phyloP scores from a whole-genome alignment of 1,140 invertebrate species.

The Heliconius nattereri region DNA sequence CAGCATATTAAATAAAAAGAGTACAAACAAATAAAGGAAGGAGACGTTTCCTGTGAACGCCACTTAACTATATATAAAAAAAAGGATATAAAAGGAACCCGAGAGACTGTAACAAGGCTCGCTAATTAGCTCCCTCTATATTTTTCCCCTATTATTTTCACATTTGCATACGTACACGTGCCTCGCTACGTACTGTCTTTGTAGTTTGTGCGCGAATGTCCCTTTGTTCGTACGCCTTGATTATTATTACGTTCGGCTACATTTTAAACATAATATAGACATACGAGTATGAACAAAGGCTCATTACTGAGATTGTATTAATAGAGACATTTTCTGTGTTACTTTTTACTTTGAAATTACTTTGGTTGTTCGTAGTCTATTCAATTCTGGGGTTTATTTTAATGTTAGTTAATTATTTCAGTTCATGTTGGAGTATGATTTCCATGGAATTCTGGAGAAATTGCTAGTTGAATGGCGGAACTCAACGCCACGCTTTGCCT shows the following conservation, averaged over 20 bases:
- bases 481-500: no score
- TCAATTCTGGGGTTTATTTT: not conserved
- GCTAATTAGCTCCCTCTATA: constrained; percentile 46
- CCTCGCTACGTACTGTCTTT: constrained; percentile 31
- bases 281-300: constrained; percentile 4
- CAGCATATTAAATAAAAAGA: constrained; percentile 23
- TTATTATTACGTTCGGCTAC: constrained; percentile 43
- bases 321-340: not conserved
- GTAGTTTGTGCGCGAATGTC: constrained; percentile 37
- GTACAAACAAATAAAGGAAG: constrained; percentile 28
- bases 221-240: constrained; percentile 40
- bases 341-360: not conserved
- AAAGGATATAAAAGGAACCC: constrained; percentile 36
- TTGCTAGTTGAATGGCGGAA: no score
- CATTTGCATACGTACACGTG: constrained; percentile 36
- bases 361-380: not conserved
- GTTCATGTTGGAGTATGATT: no score
- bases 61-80: constrained; percentile 43
- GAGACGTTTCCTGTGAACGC: constrained; percentile 35
- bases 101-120: constrained; percentile 42
- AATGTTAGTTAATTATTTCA: no score
- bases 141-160: constrained; percentile 41
- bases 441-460: no score
- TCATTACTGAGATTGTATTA: constrained; percentile 19
- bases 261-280: constrained; percentile 31